These are phyloP conservation scores for Deilephila elpenor DNA, from an alignment of 2,888 invertebrate genomes.

Conservation along the genomic window DNA sequence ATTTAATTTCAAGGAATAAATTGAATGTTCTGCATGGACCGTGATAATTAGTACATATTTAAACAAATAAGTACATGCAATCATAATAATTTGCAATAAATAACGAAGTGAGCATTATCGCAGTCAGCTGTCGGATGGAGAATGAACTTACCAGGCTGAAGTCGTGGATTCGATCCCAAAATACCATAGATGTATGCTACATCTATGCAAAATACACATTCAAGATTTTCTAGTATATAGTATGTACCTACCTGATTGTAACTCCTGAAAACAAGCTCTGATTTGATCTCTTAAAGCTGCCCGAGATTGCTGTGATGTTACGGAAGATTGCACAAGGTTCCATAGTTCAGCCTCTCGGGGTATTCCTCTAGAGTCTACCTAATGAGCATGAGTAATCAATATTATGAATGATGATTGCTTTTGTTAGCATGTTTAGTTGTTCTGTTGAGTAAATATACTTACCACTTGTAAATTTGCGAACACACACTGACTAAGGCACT, in stretches of 20 bases:
- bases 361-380: constrained; percentile 77
- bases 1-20: too few relatives aligned
- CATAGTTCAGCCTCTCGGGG: constrained; percentile 76
- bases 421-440: background rate
- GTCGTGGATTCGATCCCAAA: too few relatives aligned
- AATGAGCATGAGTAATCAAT: background rate
- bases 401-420: background rate
- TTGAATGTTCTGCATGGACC: too few relatives aligned
- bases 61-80: too few relatives aligned
- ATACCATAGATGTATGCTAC: too few relatives aligned
- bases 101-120: too few relatives aligned
- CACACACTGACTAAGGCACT: constrained; percentile 82
- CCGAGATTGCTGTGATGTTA: constrained; percentile 76
- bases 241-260: constrained; percentile 79
- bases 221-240: too few relatives aligned
- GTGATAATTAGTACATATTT: too few relatives aligned
- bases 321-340: constrained; percentile 68
- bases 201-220: too few relatives aligned
- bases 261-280: constrained; percentile 74
- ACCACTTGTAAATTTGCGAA: constrained; percentile 82
- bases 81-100: too few relatives aligned
- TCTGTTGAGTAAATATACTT: constrained; percentile 48
- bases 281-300: constrained; percentile 69
- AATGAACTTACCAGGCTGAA: too few relatives aligned
- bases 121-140: too few relatives aligned